Evolutionary conservation across 2,113 vertebrate species (phyloP).

Genomic region (Brachypteracias leptosomus): DNA sequence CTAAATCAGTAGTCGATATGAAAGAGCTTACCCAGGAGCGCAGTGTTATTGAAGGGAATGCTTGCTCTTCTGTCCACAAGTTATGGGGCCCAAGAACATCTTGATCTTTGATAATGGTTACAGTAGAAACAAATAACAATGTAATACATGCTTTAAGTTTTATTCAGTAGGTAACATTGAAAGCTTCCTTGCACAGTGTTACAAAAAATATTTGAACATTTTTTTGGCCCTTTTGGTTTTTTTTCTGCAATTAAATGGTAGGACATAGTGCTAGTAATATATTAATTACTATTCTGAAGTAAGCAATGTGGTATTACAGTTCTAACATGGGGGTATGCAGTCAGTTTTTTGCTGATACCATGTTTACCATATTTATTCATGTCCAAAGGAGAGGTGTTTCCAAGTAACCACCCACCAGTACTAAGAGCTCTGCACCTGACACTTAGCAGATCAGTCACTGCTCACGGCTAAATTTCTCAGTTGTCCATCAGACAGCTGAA

Average conservation of each 20-base stretch:
- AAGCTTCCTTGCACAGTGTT: neutral
- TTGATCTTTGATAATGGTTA: neutral
- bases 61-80: neutral
- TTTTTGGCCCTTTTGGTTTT: neutral
- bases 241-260: neutral
- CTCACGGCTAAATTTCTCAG: neutral
- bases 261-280: neutral
- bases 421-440: neutral
- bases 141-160: neutral
- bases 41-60: neutral
- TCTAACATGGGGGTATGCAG: neutral
- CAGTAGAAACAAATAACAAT: neutral
- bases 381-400: neutral
- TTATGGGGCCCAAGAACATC: neutral
- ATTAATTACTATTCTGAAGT: neutral
- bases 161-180: neutral
- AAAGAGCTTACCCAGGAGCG: neutral
- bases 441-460: neutral
- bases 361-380: fast-evolving
- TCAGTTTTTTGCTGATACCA: neutral
- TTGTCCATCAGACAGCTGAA: neutral
- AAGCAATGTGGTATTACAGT: neutral
- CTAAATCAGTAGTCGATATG: neutral
- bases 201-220: neutral
- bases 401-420: neutral